phyloP scores from a whole-genome alignment of 1,140 invertebrate species.

The Bombus superbus region DNA sequence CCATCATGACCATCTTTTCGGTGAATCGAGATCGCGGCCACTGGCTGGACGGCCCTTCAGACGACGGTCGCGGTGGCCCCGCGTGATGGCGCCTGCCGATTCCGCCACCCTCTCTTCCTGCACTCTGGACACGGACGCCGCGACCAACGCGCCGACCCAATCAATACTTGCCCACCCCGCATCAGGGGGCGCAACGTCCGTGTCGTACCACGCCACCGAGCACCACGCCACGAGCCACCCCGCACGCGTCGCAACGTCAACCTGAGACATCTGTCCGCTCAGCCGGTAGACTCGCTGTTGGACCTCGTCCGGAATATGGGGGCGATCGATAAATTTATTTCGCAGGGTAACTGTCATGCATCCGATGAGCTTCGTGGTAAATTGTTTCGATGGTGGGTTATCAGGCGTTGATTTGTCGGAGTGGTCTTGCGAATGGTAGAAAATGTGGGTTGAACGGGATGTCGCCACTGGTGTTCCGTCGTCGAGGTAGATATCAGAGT shows the following conservation, averaged over 20 bases:
- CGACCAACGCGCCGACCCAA: slow-evolving; percentile 62
- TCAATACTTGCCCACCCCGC: slow-evolving; percentile 77
- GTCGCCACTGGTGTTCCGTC: neutral
- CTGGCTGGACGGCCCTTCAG: slow-evolving; percentile 72
- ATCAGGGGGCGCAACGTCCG: slow-evolving; percentile 73
- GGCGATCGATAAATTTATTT: slow-evolving; percentile 37
- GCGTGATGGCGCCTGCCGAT: slow-evolving; percentile 79
- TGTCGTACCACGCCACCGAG: slow-evolving; percentile 59
- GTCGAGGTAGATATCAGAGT: neutral
- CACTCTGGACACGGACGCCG: slow-evolving; percentile 60
- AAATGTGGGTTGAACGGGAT: neutral
- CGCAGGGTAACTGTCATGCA: slow-evolving; percentile 1
- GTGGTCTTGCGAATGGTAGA: neutral
- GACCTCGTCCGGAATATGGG: neutral
- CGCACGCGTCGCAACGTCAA: slow-evolving; percentile 51
- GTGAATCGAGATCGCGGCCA: slow-evolving; percentile 69
- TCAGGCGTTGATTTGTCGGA: neutral
- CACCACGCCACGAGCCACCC: neutral
- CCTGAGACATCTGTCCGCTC: slow-evolving; percentile 56
- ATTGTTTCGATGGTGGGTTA: neutral
- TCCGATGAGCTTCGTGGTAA: neutral
- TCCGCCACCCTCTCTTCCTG: slow-evolving; percentile 68
- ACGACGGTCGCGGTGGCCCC: slow-evolving; percentile 75
- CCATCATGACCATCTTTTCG: slow-evolving; percentile 87
- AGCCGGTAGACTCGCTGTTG: neutral